Evolutionary conservation across 2,888 invertebrate genomes (phyloP).

Genomic region (Melinopterus prodromus): DNA sequence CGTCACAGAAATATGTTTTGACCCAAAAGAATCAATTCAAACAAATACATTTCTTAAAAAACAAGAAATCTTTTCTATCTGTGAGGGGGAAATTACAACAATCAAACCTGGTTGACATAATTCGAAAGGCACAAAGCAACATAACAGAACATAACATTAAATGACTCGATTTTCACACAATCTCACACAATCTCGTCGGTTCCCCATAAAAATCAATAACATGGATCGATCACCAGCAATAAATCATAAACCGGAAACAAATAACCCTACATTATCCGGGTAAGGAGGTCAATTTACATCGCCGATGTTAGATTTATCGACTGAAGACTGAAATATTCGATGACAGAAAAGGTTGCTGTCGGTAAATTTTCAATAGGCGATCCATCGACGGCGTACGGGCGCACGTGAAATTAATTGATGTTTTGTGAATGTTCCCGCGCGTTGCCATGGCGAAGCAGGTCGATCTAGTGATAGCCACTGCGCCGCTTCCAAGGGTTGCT

Average conservation of each 20-base stretch:
- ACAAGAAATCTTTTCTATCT: too few species aligned
- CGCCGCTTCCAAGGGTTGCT: conserved; percentile 50
- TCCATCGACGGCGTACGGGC: not conserved
- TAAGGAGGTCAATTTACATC: not conserved
- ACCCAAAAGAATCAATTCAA: too few species aligned
- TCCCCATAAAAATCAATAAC: not conserved
- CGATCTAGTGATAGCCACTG: conserved; percentile 53
- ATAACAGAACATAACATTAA: too few species aligned
- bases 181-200: not conserved
- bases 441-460: conserved; percentile 57
- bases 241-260: not conserved
- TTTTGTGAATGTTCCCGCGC: conserved; percentile 55
- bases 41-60: too few species aligned
- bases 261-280: not conserved
- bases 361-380: conserved; percentile 21
- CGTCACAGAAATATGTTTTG: too few species aligned
- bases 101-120: too few species aligned
- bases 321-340: not conserved
- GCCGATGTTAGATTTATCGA: not conserved
- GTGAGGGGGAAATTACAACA: too few species aligned
- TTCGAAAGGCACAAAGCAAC: too few species aligned
- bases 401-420: conserved; percentile 45
- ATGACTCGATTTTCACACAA: too few species aligned
- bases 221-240: not conserved
- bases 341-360: conserved; percentile 5